These are phyloP conservation scores for Lasioglossum zephyrum DNA, from an alignment of 2,888 invertebrate genomes.

Conservation along the genomic window DNA sequence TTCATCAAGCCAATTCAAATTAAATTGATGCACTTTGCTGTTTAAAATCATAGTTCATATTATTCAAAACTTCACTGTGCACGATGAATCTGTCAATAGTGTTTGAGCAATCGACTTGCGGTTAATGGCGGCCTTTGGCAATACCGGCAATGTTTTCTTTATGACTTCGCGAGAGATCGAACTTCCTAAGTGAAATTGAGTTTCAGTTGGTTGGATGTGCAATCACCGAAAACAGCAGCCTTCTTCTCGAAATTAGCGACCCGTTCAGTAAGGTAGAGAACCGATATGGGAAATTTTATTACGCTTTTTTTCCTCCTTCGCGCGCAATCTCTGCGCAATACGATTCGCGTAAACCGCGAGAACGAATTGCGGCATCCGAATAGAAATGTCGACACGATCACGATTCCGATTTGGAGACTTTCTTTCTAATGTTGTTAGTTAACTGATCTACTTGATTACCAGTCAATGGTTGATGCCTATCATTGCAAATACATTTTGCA, in stretches of 20 bases:
- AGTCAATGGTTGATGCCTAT: no score
- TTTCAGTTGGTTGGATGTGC: constrained; percentile 50
- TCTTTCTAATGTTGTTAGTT: not conserved
- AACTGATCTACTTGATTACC: not conserved
- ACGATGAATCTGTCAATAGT: constrained; percentile 13
- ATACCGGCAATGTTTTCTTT: constrained; percentile 5
- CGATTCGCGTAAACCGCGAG: constrained; percentile 26
- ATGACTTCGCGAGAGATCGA: constrained; percentile 43
- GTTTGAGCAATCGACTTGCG: constrained; percentile 8
- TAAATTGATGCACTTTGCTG: no score
- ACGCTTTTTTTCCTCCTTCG: constrained; percentile 25
- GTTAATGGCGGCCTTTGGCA: constrained; percentile 4
- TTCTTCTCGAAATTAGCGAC: constrained; percentile 40
- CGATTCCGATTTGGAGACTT: constrained; percentile 24
- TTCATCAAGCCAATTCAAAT: no score
- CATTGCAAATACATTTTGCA: no score
- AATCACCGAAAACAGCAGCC: constrained; percentile 49
- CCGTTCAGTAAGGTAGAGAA: constrained; percentile 43
- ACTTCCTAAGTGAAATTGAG: constrained; percentile 54
- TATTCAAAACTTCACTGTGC: no score
- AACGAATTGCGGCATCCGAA: constrained; percentile 48
- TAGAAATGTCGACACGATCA: constrained; percentile 67
- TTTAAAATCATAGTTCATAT: no score
- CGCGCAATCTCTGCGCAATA: constrained; percentile 34
- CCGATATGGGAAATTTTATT: constrained; percentile 49